Base-by-base conservation (phyloP, 37 sponge, comb jelly and placozoan species). In the Agelas oroides region DNA sequence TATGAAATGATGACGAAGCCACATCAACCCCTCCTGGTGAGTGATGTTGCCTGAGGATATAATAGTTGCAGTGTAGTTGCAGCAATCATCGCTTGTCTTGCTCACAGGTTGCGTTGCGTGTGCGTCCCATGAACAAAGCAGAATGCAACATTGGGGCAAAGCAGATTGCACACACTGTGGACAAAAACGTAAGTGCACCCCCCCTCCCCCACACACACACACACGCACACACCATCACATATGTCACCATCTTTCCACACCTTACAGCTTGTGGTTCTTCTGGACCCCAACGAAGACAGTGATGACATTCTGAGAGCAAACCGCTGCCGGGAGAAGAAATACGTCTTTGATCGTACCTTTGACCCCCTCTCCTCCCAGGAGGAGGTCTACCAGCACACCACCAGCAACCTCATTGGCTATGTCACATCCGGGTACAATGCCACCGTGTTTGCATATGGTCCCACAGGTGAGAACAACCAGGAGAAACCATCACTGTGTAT, bases 381-480 rank as follows among this genome's bases (percentile, higher is more conserved):
- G 38, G 94, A 92, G 28, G 89, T 96, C 28, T 96, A 91, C 78
- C 39, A 89, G 59, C 52, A 64, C 19, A 88, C 93, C 1, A 57
- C 70, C 0, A 93, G 77, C 63, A 69, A 63, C 32, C 81, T 95
- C 13, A 83, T 95, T 21, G 75, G 77, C 18, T 63, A 82, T 15
- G 91, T 96, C 30, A 36, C 90, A 19, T 53, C 54, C 21, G 96
- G 96, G 15, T 84, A 80, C 72, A 93, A 96, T 65, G 78, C 90
- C 3, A 93, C 96, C 21, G 96, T 93, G 39, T 96, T 96, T 87
- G 96, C 96, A 19, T 96, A 96, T 77, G 96, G 96, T 18, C 90
- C 96, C 17, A 96, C 96, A 78, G 94, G 94, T 92, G n/a, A n/a
- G 53, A 17, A 30, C n/a, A n/a, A n/a, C n/a, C 5, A 6, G 6